A percentile compares a stretch with the other conserved stretches of the same genome.
phyloP scores from a whole-genome alignment of 1,140 invertebrate species.

The Rhopalosiphum padi region DNA sequence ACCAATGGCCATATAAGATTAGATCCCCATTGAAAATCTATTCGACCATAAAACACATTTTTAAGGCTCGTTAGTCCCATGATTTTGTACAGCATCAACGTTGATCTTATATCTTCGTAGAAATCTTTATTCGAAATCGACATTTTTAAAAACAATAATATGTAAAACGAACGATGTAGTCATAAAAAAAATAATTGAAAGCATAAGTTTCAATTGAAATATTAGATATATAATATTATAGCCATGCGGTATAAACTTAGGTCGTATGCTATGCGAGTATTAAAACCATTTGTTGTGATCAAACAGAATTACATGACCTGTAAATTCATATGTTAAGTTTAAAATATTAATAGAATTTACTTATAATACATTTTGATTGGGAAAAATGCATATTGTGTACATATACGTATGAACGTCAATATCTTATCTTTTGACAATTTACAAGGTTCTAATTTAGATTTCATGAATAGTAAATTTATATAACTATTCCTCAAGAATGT shows the following conservation, averaged over 20 bases:
- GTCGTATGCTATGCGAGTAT: not conserved
- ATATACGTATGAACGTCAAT: not conserved
- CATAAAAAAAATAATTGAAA: not conserved
- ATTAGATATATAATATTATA: not conserved
- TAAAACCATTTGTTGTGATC: not conserved
- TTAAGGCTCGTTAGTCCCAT: conserved; percentile 34
- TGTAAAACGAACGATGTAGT: not conserved
- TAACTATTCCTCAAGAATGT: not conserved
- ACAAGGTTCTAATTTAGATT: not conserved
- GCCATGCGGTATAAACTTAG: not conserved
- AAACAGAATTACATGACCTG: not conserved
- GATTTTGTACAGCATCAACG: conserved; percentile 47
- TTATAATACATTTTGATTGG: not conserved
- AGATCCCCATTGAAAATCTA: not conserved
- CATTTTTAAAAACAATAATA: not conserved
- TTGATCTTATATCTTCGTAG: conserved; percentile 28
- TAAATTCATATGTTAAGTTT: not conserved
- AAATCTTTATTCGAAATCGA: not conserved
- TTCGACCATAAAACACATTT: conserved; percentile 25
- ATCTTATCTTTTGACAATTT: not conserved
- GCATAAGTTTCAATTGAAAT: not conserved
- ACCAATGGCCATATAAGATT: conserved; percentile 48
- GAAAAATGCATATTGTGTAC: not conserved
- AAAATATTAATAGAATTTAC: not conserved
- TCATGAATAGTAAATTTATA: not conserved